Evolutionary conservation across 1,140 invertebrate species (phyloP).

Genomic region (Penaeus chinensis): DNA sequence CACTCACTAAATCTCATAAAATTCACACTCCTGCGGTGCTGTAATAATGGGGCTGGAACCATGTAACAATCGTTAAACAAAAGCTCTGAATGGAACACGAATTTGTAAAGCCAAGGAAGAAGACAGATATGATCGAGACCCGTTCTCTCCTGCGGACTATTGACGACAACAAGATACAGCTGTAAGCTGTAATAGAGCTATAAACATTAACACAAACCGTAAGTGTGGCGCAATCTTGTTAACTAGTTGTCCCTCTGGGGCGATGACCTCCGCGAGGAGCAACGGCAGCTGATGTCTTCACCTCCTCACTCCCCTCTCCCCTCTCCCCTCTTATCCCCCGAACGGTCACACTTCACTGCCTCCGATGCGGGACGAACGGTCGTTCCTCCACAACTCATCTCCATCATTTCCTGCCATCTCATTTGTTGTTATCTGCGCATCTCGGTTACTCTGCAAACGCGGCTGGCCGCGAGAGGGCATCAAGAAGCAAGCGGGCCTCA

Average conservation of each 20-base stretch:
- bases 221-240: conserved; percentile 19
- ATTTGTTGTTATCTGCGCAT: conserved; percentile 37
- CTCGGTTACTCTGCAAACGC: conserved; percentile 10
- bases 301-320: neutral
- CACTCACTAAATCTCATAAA: too few relatives aligned
- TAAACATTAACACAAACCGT: too few relatives aligned
- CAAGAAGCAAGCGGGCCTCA: conserved; percentile 7
- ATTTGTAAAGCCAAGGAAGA: too few relatives aligned
- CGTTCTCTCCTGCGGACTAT: too few relatives aligned
- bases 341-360: conserved; percentile 24
- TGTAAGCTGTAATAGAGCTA: too few relatives aligned
- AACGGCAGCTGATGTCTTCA: conserved; percentile 27
- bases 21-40: too few relatives aligned
- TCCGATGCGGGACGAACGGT: neutral
- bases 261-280: neutral
- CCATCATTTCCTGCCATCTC: conserved; percentile 34
- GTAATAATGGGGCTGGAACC: too few relatives aligned
- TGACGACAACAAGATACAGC: too few relatives aligned
- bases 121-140: too few relatives aligned
- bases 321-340: conserved; percentile 1
- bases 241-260: conserved; percentile 3
- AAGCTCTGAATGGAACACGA: too few relatives aligned
- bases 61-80: too few relatives aligned
- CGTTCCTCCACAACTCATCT: conserved; percentile 5
- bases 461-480: neutral